Percentiles rank a stretch among this genome's conserved stretches.
phyloP scores from a whole-genome alignment of 2,113 vertebrate genomes.

The Gila orcuttii region DNA sequence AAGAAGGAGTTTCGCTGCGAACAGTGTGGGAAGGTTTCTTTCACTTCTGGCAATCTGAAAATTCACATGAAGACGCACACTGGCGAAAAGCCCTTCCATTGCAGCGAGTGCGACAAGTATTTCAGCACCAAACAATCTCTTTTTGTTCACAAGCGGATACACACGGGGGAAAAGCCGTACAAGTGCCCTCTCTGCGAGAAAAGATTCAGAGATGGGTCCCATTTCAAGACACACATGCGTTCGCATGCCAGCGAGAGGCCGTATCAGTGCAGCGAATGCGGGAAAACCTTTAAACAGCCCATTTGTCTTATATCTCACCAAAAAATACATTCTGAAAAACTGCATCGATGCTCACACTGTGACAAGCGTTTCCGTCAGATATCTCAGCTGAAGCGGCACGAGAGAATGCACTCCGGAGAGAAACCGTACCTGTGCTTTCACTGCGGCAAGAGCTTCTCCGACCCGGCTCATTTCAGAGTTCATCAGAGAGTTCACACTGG shows the following conservation, averaged over 20 bases:
- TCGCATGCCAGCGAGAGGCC: constrained; percentile 48
- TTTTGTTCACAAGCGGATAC: constrained; percentile 35
- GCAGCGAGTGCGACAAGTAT: constrained; percentile 26
- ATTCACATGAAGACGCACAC: constrained; percentile 47
- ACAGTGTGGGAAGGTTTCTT: constrained; percentile 41
- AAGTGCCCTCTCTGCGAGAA: constrained; percentile 40
- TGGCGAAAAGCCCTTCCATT: constrained; percentile 41
- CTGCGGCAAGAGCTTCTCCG: constrained; percentile 41
- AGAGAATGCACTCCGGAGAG: constrained; percentile 39
- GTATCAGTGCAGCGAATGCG: constrained; percentile 42
- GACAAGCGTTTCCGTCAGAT: constrained; percentile 9
- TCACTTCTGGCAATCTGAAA: constrained; percentile 20
- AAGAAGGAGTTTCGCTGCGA: constrained; percentile 46
- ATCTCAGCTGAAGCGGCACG: not conserved
- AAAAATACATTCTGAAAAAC: constrained; percentile 34
- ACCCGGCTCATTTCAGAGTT: constrained; percentile 13
- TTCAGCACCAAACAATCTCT: constrained; percentile 38
- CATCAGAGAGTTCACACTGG: constrained; percentile 31
- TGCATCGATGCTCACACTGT: constrained; percentile 22
- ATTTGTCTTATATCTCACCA: constrained; percentile 37
- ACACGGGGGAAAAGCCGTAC: constrained; percentile 51
- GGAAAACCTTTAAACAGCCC: constrained; percentile 52
- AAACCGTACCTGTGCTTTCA: constrained; percentile 28
- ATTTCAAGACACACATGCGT: constrained; percentile 47
- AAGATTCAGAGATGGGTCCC: constrained; percentile 40